These are phyloP conservation scores for Eristalinus sepulchralis DNA, from an alignment of 2,888 invertebrate species.

Conservation along the genomic window DNA sequence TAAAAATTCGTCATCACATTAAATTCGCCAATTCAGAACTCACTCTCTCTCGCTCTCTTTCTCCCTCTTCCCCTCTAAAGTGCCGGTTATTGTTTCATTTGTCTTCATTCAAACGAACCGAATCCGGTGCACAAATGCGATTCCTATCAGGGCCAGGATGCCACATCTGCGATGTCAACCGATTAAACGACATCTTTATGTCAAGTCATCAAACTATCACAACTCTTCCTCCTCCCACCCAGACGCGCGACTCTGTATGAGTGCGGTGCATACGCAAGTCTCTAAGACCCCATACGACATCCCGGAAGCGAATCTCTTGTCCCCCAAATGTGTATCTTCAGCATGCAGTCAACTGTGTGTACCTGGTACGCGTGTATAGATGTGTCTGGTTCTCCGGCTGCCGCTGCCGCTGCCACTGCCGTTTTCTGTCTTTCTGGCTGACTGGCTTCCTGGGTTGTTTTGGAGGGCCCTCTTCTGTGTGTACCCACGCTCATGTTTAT, in stretches of 20 bases:
- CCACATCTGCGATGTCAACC: constrained; percentile 64
- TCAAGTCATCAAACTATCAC: constrained; percentile 70
- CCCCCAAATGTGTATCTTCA: constrained; percentile 66
- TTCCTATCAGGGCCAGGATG: constrained; percentile 61
- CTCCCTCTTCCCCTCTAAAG: too few relatives aligned
- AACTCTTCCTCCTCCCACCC: constrained; percentile 67
- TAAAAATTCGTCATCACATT: too few relatives aligned
- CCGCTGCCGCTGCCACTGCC: constrained; percentile 27
- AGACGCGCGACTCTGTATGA: constrained; percentile 10
- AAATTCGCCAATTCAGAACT: too few relatives aligned
- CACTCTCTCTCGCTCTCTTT: too few relatives aligned
- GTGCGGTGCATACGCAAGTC: constrained; percentile 20
- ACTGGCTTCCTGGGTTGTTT: constrained; percentile 55
- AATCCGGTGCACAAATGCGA: constrained; percentile 55
- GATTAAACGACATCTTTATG: constrained; percentile 71
- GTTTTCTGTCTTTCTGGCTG: constrained; percentile 46
- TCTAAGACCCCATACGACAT: constrained; percentile 58
- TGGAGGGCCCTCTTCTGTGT: constrained; percentile 56
- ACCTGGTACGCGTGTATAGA: constrained; percentile 35
- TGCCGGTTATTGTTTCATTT: not conserved
- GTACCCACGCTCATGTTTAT: constrained; percentile 70
- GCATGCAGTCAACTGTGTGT: constrained; percentile 69
- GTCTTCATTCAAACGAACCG: constrained; percentile 46
- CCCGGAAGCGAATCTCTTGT: constrained; percentile 67
- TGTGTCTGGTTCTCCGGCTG: constrained; percentile 8